phyloP scores from a whole-genome alignment of 2,888 invertebrate genomes.

The Acrobeloides nanus region DNA sequence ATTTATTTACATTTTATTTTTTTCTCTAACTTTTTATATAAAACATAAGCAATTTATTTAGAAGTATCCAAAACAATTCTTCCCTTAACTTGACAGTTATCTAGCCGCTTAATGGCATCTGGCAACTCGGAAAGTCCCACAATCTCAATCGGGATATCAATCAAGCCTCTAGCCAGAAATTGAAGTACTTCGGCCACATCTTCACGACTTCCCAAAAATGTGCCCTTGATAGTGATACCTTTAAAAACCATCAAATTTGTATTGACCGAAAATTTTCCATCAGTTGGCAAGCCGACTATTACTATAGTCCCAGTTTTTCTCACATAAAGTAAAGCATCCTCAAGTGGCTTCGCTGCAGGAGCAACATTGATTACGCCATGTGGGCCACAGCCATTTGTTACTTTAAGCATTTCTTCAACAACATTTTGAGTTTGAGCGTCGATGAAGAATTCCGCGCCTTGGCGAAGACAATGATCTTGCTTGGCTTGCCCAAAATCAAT shows the following conservation, averaged over 20 bases:
- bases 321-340: constrained; percentile 13
- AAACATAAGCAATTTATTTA: too few relatives aligned
- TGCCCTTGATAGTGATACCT: constrained; percentile 27
- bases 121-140: constrained; percentile 23
- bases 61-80: neutral
- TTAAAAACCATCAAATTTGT: constrained; percentile 25
- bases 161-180: constrained; percentile 27
- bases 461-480: constrained; percentile 16
- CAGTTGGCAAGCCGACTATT: constrained; percentile 18
- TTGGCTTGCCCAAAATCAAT: constrained; percentile 23
- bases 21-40: too few relatives aligned
- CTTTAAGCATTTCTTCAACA: constrained; percentile 10
- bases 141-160: constrained; percentile 27
- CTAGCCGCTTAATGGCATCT: neutral
- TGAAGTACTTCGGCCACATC: constrained; percentile 32
- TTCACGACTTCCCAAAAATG: constrained; percentile 25
- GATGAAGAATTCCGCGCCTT: constrained; percentile 22
- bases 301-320: constrained; percentile 19
- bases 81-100: neutral
- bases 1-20: too few relatives aligned
- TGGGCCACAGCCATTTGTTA: constrained; percentile 20
- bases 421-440: constrained; percentile 9
- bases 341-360: constrained; percentile 9
- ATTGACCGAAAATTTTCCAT: constrained; percentile 15
- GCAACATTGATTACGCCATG: constrained; percentile 19